Percentiles rank a stretch among this genome's conserved stretches.
Evolutionary conservation across 37 sponge, comb jelly and placozoan species (phyloP).

Genomic region (Ianthella basta): DNA sequence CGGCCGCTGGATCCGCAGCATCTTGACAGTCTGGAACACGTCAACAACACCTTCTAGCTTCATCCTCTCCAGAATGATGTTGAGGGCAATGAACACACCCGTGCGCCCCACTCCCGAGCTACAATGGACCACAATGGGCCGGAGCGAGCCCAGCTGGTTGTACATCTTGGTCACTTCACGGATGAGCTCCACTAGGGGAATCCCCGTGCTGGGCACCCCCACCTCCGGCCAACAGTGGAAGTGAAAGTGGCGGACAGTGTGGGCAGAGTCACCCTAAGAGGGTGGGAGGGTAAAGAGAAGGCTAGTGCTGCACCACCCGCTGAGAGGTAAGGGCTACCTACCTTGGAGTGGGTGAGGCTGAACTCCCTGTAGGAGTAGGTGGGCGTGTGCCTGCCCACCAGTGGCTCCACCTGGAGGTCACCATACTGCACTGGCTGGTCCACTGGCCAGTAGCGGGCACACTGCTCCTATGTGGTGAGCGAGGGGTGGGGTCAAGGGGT

Average conservation of each 20-base stretch:
- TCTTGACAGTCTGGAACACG: conserved; percentile 94
- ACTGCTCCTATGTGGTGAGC: conserved; percentile 50
- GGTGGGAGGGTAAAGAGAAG: background rate
- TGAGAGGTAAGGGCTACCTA: background rate
- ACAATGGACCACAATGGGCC: conserved; percentile 83
- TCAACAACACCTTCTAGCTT: conserved; percentile 80
- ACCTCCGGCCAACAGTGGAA: conserved; percentile 86
- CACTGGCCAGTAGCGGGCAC: conserved; percentile 74
- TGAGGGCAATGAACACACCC: conserved; percentile 88
- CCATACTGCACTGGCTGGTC: conserved; percentile 28
- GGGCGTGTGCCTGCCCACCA: conserved; percentile 44
- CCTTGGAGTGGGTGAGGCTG: conserved; percentile 37
- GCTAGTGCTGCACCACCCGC: background rate
- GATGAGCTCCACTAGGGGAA: conserved; percentile 82
- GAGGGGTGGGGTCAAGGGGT: conserved; percentile 37
- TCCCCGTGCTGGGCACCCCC: conserved; percentile 65
- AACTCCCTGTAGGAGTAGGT: conserved; percentile 68
- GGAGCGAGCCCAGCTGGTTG: conserved; percentile 38
- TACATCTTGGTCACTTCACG: conserved; percentile 80
- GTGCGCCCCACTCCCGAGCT: conserved; percentile 94
- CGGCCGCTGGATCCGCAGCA: conserved; percentile 89
- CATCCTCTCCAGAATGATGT: conserved; percentile 82
- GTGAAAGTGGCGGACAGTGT: conserved; percentile 81
- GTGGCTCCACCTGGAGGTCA: conserved; percentile 53
- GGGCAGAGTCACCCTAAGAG: conserved; percentile 38